A percentile compares a stretch with the other conserved stretches of the same genome.
Evolutionary conservation across 2,888 invertebrate species (phyloP).

Genomic region (Penaeus monodon): DNA sequence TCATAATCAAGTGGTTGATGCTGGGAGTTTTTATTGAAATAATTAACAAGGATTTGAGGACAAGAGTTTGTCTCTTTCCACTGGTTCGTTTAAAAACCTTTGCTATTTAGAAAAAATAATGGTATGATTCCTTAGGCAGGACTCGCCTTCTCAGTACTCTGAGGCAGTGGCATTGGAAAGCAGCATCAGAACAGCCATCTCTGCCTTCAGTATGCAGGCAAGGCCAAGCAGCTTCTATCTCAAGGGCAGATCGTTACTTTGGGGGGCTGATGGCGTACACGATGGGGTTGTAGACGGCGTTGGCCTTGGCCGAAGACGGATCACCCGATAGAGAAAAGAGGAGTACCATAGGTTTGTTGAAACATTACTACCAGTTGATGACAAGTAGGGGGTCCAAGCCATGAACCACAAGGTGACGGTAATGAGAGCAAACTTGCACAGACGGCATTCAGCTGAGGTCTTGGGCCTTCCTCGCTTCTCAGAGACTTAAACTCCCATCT

Average conservation of each 20-base stretch:
- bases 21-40: too few species aligned
- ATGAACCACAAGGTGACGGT: slow-evolving; percentile 60
- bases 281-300: slow-evolving; percentile 68
- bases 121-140: too few species aligned
- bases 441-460: slow-evolving; percentile 58
- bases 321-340: slow-evolving; percentile 65
- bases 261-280: slow-evolving; percentile 67
- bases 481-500: slow-evolving; percentile 37
- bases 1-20: too few species aligned
- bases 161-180: too few species aligned
- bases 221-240: slow-evolving; percentile 65
- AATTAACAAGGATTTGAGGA: too few species aligned
- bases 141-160: too few species aligned
- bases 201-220: too few species aligned
- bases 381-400: slow-evolving; percentile 68
- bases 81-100: too few species aligned
- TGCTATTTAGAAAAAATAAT: too few species aligned
- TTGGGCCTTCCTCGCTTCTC: slow-evolving; percentile 35
- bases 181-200: too few species aligned
- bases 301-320: slow-evolving; percentile 71
- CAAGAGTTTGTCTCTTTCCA: too few species aligned
- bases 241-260: slow-evolving; percentile 64
- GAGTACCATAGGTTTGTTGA: slow-evolving; percentile 62
- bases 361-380: slow-evolving; percentile 67
- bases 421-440: slow-evolving; percentile 51